phyloP scores from a whole-genome alignment of 2,113 vertebrate species.

The Ranitomeya variabilis region DNA sequence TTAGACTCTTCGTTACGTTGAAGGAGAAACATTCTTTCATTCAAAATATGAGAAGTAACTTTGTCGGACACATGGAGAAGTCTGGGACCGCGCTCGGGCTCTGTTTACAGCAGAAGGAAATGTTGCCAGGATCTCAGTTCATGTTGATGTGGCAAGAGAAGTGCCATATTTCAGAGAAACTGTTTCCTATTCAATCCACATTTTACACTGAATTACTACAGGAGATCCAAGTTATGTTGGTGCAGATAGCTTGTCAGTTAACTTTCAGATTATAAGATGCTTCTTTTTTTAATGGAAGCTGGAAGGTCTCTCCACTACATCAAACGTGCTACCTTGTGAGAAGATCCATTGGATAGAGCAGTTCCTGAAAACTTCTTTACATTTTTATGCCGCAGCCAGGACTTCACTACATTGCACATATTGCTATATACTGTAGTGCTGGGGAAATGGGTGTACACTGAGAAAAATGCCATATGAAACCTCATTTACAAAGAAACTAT shows the following conservation, averaged over 20 bases:
- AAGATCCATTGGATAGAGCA: background rate
- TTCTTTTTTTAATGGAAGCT: background rate
- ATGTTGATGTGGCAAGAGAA: slow-evolving; percentile 49
- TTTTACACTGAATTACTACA: background rate
- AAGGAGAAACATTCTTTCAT: slow-evolving; percentile 30
- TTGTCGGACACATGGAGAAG: slow-evolving; percentile 22
- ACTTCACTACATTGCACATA: too few species aligned
- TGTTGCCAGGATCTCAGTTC: slow-evolving; percentile 36
- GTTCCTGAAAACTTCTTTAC: too few species aligned
- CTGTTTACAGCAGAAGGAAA: slow-evolving; percentile 48
- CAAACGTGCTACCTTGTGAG: background rate
- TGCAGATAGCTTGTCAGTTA: background rate
- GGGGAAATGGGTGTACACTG: too few species aligned
- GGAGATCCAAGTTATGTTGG: background rate
- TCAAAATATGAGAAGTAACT: slow-evolving; percentile 35
- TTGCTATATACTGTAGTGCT: too few species aligned
- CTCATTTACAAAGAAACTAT: too few species aligned
- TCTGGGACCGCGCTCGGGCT: slow-evolving; percentile 39
- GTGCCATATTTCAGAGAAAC: slow-evolving; percentile 18
- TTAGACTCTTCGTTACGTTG: slow-evolving; percentile 11
- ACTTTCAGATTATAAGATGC: background rate
- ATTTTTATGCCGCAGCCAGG: too few species aligned
- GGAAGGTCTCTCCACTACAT: too few species aligned
- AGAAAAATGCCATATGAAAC: too few species aligned
- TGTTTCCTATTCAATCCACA: slow-evolving; percentile 1